These are phyloP conservation scores for Dendrocopos noguchii DNA, from an alignment of 2,113 vertebrate species.

Conservation along the genomic window DNA sequence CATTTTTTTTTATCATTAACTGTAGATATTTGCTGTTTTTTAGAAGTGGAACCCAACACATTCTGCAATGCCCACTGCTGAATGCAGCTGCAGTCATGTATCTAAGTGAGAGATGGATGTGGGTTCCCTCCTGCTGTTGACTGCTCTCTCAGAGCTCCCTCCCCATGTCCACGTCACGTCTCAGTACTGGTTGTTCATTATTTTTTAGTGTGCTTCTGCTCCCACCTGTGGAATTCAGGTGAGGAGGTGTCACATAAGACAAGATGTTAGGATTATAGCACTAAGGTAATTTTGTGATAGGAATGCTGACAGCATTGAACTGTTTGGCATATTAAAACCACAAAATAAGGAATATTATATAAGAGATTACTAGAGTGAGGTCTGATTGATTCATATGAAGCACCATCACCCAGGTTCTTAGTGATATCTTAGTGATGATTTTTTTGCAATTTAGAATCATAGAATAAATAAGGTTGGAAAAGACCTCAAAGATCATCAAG, in stretches of 20 bases:
- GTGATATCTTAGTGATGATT: background rate
- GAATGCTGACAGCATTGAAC: background rate
- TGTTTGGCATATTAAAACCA: background rate
- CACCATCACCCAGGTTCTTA: background rate
- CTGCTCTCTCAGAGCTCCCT: background rate
- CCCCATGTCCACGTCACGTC: accelerated
- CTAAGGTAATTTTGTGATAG: background rate
- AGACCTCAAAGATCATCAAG: too few species aligned
- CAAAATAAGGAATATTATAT: background rate
- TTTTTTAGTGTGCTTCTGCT: background rate
- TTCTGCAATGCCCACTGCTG: background rate
- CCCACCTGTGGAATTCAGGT: background rate
- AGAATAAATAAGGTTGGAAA: too few species aligned
- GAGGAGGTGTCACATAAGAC: background rate
- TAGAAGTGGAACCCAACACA: background rate
- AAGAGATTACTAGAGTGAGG: background rate
- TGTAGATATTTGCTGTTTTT: background rate
- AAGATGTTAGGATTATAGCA: background rate
- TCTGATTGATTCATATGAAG: background rate
- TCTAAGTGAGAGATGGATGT: background rate
- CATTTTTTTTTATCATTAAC: background rate
- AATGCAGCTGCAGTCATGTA: background rate
- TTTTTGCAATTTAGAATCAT: background rate
- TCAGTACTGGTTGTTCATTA: background rate
- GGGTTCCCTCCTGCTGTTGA: background rate